These are phyloP conservation scores for Cactoblastis cactorum DNA, from an alignment of 2,888 invertebrate genomes.

Conservation along the genomic window DNA sequence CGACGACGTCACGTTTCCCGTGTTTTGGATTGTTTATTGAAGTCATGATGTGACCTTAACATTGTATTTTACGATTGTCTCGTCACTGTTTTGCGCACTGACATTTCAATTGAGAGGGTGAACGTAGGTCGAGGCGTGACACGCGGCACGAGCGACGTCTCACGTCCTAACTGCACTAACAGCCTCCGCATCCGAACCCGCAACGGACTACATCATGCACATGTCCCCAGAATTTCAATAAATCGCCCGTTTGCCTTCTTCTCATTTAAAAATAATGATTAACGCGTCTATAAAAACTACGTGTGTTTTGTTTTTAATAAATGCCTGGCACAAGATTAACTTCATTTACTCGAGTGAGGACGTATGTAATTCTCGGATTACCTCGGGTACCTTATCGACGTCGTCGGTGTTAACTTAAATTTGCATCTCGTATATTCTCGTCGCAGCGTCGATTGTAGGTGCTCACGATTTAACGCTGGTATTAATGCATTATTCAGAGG, in stretches of 20 bases:
- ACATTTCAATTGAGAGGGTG: slow-evolving; percentile 78
- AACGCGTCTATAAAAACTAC: no score
- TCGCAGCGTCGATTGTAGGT: slow-evolving; percentile 66
- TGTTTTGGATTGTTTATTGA: slow-evolving; percentile 76
- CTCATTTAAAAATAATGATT: not conserved
- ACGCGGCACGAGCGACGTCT: slow-evolving; percentile 56
- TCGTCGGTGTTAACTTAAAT: slow-evolving; percentile 62
- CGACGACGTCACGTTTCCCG: slow-evolving; percentile 71
- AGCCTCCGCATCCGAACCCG: slow-evolving; percentile 19
- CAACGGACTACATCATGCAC: slow-evolving; percentile 20
- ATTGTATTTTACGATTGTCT: slow-evolving; percentile 78
- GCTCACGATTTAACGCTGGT: slow-evolving; percentile 78
- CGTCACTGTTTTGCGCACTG: slow-evolving; percentile 71
- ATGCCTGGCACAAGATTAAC: slow-evolving; percentile 38
- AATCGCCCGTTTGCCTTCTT: not conserved
- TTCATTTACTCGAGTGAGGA: slow-evolving; percentile 35
- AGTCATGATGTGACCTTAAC: slow-evolving; percentile 78
- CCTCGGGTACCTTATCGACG: slow-evolving; percentile 63
- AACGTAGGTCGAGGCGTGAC: slow-evolving; percentile 70
- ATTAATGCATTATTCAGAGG: slow-evolving; percentile 78
- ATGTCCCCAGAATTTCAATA: not conserved
- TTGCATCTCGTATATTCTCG: slow-evolving; percentile 73
- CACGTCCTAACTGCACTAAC: slow-evolving; percentile 42
- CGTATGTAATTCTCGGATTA: slow-evolving; percentile 52
- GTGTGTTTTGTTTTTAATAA: no score